phyloP scores from a whole-genome alignment of 2,888 invertebrate genomes.

The Eudasyphora cyanicolor region DNA sequence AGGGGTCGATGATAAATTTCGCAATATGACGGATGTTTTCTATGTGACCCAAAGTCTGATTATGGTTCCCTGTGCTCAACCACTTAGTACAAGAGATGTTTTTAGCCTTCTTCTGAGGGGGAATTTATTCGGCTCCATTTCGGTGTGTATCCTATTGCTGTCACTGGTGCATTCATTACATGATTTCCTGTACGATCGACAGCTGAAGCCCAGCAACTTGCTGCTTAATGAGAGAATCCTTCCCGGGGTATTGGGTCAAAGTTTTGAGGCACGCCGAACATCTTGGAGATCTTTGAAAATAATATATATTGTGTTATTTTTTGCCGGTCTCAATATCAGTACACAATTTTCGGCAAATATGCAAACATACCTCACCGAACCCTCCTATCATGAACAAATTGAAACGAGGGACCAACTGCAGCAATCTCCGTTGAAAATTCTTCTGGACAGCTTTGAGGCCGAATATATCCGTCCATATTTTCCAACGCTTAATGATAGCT shows the following conservation, averaged over 20 bases:
- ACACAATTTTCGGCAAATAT: slow-evolving; percentile 46
- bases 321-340: slow-evolving; percentile 53
- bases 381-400: slow-evolving; percentile 1
- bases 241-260: not conserved
- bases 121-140: not conserved
- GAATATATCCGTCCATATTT: not conserved
- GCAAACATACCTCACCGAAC: slow-evolving; percentile 54
- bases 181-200: not conserved
- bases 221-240: not conserved
- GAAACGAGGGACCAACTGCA: not conserved
- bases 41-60: slow-evolving; percentile 13
- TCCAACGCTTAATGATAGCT: not conserved
- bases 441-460: not conserved
- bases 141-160: not conserved
- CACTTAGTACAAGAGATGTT: not conserved
- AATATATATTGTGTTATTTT: slow-evolving; percentile 49
- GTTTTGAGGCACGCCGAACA: not conserved
- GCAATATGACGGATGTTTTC: not conserved
- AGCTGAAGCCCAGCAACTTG: not conserved
- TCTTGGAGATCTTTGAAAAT: not conserved
- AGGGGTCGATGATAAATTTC: not conserved
- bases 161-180: not conserved
- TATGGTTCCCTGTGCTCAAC: slow-evolving; percentile 34
- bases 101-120: slow-evolving; percentile 1
- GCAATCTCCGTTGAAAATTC: not conserved